A percentile compares a stretch with the other conserved stretches of the same genome.
Evolutionary conservation across 2,113 vertebrate genomes (phyloP).

Genomic region (Phalacrocorax aristotelis): DNA sequence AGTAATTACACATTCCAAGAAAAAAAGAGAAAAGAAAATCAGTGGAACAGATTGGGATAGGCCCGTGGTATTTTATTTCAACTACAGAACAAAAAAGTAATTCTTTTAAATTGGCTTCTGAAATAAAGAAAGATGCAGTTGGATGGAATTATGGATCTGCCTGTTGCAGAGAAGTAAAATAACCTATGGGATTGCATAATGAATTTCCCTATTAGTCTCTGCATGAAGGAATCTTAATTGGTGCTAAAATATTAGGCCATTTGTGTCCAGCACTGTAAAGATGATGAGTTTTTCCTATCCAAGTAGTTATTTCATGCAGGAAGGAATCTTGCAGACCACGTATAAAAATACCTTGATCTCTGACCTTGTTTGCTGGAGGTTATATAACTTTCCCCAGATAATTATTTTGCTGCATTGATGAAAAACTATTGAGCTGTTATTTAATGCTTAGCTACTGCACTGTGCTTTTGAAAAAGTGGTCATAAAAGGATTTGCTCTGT

Average conservation of each 20-base stretch:
- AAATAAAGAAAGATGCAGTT: background rate
- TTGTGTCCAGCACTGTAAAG: background rate
- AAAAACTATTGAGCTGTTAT: slow-evolving; percentile 9
- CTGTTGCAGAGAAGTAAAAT: background rate
- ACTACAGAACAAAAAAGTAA: background rate
- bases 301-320: background rate
- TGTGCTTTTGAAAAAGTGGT: background rate
- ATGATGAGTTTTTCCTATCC: background rate
- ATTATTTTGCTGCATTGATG: slow-evolving; percentile 22
- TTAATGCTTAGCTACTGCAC: background rate
- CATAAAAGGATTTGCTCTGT: background rate
- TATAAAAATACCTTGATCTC: background rate
- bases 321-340: background rate
- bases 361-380: background rate
- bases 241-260: background rate
- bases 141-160: background rate
- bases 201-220: background rate
- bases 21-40: background rate
- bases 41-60: background rate
- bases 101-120: background rate
- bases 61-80: background rate
- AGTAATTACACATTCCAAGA: background rate
- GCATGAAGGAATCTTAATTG: background rate
- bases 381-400: background rate
- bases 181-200: background rate